Percentiles rank a stretch among this genome's conserved stretches.
Evolutionary conservation across 2,888 invertebrate species (phyloP).

Genomic region (Acronicta psi): DNA sequence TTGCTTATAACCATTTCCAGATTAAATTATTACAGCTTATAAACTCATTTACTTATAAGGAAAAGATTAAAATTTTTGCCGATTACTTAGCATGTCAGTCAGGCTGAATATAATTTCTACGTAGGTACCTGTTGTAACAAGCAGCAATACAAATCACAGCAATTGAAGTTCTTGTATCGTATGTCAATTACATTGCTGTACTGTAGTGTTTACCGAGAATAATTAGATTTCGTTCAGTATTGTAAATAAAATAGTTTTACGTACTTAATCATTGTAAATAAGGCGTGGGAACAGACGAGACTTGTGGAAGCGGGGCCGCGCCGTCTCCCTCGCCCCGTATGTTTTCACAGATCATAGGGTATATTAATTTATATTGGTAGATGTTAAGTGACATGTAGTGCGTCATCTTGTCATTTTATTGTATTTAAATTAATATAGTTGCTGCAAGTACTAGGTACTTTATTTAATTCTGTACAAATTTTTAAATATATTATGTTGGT

Average conservation of each 20-base stretch:
- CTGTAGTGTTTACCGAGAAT: slow-evolving; percentile 20
- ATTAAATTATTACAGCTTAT: too few relatives aligned
- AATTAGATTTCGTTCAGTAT: slow-evolving; percentile 55
- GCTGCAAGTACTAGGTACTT: slow-evolving; percentile 79
- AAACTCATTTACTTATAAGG: background rate
- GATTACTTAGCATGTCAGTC: background rate
- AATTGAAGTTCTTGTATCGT: slow-evolving; percentile 41
- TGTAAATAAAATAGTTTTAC: slow-evolving; percentile 61
- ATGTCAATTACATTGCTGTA: slow-evolving; percentile 46
- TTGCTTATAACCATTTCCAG: too few relatives aligned
- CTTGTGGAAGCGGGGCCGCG: background rate
- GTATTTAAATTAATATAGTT: slow-evolving; percentile 60
- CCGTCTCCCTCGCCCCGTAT: background rate
- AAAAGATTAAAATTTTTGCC: background rate
- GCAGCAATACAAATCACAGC: slow-evolving; percentile 17
- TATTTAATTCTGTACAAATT: slow-evolving; percentile 83
- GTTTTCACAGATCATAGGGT: slow-evolving; percentile 30
- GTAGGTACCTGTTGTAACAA: slow-evolving; percentile 35
- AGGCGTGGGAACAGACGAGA: slow-evolving; percentile 30
- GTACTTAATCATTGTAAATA: slow-evolving; percentile 61
- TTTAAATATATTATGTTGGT: slow-evolving; percentile 85
- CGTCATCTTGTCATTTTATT: slow-evolving; percentile 73
- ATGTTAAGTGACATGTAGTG: slow-evolving; percentile 54
- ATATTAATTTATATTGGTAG: slow-evolving; percentile 64
- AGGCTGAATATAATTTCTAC: slow-evolving; percentile 2